Evolutionary conservation across 2,888 invertebrate species (phyloP).

Genomic region (Sphaerophoria taeniata): DNA sequence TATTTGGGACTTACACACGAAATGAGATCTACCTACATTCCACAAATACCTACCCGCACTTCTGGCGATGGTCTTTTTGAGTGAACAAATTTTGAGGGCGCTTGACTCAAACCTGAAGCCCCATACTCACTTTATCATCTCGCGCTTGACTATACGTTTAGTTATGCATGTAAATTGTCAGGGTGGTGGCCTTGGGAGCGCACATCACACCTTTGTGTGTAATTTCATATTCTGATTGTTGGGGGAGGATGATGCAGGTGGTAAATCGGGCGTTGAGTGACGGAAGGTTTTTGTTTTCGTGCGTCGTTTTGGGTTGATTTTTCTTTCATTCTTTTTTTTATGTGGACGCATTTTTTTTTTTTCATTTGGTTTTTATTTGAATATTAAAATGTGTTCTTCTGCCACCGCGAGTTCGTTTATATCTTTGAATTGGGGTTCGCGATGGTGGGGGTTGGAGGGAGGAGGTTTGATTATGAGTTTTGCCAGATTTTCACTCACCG

Average conservation of each 20-base stretch:
- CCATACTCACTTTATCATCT: background rate
- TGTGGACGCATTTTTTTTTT: constrained; percentile 39
- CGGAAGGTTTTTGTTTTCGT: background rate
- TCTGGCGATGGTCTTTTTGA: constrained; percentile 30
- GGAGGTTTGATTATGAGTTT: too few species aligned
- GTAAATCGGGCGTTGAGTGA: background rate
- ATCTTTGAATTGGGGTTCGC: constrained; percentile 34
- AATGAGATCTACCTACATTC: constrained; percentile 70
- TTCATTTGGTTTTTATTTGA: constrained; percentile 49
- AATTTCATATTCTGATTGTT: constrained; percentile 50
- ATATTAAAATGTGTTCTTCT: constrained; percentile 67
- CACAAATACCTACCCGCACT: constrained; percentile 52
- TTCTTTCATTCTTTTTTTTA: constrained; percentile 30
- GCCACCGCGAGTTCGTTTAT: constrained; percentile 40
- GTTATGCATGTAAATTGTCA: constrained; percentile 70
- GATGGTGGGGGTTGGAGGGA: constrained; percentile 16
- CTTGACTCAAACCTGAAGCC: constrained; percentile 2
- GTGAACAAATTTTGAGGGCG: constrained; percentile 20
- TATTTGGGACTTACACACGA: constrained; percentile 54
- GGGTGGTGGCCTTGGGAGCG: constrained; percentile 63
- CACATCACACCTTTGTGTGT: constrained; percentile 63
- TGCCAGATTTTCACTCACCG: background rate
- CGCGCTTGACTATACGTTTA: constrained; percentile 32
- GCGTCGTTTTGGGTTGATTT: constrained; percentile 56
- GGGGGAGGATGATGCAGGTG: background rate